Evolutionary conservation across 2,797 vertebrate genomes (phyloP).

Genomic region (Aselliscus stoliczkanus): DNA sequence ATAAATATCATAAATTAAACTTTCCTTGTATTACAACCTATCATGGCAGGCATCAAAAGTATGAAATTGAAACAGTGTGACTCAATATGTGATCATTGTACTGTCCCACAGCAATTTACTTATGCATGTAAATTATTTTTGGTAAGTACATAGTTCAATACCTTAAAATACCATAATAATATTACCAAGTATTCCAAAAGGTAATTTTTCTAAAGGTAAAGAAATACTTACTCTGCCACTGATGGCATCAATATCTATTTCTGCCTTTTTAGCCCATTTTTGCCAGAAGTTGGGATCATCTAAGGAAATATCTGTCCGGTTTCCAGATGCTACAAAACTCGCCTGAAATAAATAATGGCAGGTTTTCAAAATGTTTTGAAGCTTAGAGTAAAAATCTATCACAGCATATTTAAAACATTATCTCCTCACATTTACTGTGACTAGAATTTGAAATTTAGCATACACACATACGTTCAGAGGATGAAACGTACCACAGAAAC

Average conservation of each 20-base stretch:
- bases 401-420: neutral
- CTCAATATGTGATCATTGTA: neutral
- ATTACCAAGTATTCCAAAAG: neutral
- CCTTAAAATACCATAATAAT: neutral
- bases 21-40: neutral
- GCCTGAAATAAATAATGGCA: constrained; percentile 86
- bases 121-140: neutral
- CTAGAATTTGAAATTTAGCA: neutral
- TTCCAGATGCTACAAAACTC: constrained; percentile 98
- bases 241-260: constrained; percentile 94
- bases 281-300: constrained; percentile 99
- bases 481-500: neutral
- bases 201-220: neutral
- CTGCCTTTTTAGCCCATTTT: constrained; percentile 99
- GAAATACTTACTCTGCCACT: constrained; percentile 93
- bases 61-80: neutral
- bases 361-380: constrained; percentile 42
- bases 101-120: neutral
- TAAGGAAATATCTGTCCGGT: constrained; percentile 97
- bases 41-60: neutral
- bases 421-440: constrained; percentile 4
- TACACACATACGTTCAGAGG: neutral
- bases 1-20: neutral
- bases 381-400: neutral
- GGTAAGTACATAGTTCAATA: neutral